Evolutionary conservation across 1,140 invertebrate genomes (phyloP), one percentile per base, ranked within the genome.

Genomic region (Halictus rubicundus): DNA sequence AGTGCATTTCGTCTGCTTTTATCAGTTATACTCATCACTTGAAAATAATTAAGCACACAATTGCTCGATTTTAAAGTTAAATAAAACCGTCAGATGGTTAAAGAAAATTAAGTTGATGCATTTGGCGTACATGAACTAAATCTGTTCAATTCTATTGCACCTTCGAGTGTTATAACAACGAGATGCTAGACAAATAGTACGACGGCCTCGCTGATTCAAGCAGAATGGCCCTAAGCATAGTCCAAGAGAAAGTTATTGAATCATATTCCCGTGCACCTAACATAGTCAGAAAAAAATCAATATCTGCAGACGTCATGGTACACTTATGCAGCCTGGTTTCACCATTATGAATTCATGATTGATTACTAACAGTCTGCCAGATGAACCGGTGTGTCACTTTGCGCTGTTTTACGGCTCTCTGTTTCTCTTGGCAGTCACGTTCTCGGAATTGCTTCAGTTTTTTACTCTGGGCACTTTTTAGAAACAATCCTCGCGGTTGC

Each of bases 211-310:
- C 23, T 42, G 19, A 71, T 71, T 64, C 68, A 39, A 78, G 46
- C 39, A 64, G 46, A 70, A 78, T 71, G 37, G 19, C 46, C 21
- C 19, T 19, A 54, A 25, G 68, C 52, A 66, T 64, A 27, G 14
- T 59, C 21, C 39, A n/a, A 25, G 77, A 60, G 70, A 79, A 79
- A 79, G 76, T 49, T 64, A 54, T 49, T 23, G 68, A 71, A 71
- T 71, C 46, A 16, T 72, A 72, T 63, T 71, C 23, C 68, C 39
- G 39, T 16, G 49, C 14, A n/a, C 12, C 23, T 66, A 32, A 5
- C 19, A 23, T 21, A 21, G n/a, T n/a, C 46, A 60, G 77, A 83
- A 84, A 83, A 84, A 81, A 73, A 59, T 77, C 78, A 81, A 84
- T 81, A 77, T 82, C 78, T 72, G 27, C 42, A 16, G 32, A 82